phyloP scores from a whole-genome alignment of 1,140 invertebrate species.

The Zaprionus gabonicus region DNA sequence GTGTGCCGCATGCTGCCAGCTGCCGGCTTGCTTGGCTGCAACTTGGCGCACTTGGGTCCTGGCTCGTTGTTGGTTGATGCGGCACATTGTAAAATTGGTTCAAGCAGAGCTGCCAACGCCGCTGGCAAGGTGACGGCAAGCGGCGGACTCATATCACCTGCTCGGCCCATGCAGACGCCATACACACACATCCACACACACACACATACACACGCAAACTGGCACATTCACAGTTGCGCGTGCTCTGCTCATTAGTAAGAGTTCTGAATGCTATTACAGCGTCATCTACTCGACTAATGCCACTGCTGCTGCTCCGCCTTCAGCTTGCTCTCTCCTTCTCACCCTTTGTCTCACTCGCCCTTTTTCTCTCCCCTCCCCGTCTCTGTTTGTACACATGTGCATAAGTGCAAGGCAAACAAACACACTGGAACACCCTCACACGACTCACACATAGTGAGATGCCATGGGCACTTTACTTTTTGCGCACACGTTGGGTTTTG shows the following conservation, averaged over 20 bases:
- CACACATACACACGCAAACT: background rate
- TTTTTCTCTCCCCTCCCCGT: background rate
- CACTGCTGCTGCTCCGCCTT: slow-evolving; percentile 9
- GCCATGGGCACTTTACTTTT: slow-evolving; percentile 69
- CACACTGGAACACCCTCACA: slow-evolving; percentile 36
- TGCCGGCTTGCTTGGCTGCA: slow-evolving; percentile 18
- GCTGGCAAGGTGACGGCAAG: slow-evolving; percentile 49
- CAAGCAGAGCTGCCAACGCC: slow-evolving; percentile 71
- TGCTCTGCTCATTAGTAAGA: slow-evolving; percentile 76
- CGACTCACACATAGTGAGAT: slow-evolving; percentile 38
- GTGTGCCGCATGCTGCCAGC: background rate
- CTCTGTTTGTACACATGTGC: slow-evolving; percentile 73
- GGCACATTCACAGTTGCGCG: slow-evolving; percentile 9
- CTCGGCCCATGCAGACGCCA: slow-evolving; percentile 25
- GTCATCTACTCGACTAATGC: slow-evolving; percentile 77
- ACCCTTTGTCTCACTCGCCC: background rate
- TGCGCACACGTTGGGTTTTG: slow-evolving; percentile 62
- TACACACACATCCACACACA: slow-evolving; percentile 5
- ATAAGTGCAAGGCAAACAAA: slow-evolving; percentile 75
- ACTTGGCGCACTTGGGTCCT: slow-evolving; percentile 15
- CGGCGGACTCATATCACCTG: slow-evolving; percentile 64
- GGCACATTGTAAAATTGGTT: slow-evolving; percentile 78
- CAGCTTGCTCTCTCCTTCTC: background rate
- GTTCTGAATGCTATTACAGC: slow-evolving; percentile 82
- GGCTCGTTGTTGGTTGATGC: slow-evolving; percentile 22